Percentiles rank a stretch among this genome's conserved stretches.
phyloP scores from a whole-genome alignment of 2,888 invertebrate species.

The Macrosiphum euphorbiae region DNA sequence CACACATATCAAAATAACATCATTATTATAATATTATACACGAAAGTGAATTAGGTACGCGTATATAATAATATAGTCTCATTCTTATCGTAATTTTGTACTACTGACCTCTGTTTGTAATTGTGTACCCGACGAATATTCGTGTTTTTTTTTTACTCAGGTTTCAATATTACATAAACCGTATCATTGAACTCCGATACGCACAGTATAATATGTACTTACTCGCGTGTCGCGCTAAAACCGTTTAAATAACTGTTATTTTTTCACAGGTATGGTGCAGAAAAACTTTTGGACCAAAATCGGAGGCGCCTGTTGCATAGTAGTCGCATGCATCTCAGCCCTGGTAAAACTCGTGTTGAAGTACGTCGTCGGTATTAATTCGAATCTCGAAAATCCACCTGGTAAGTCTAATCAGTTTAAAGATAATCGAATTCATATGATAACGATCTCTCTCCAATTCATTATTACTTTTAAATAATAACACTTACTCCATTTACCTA shows the following conservation, averaged over 20 bases:
- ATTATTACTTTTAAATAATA: not conserved
- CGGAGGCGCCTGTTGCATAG: slow-evolving; percentile 6
- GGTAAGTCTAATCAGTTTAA: slow-evolving; percentile 28
- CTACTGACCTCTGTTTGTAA: slow-evolving; percentile 28
- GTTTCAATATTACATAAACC: not conserved
- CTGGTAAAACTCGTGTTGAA: slow-evolving; percentile 4
- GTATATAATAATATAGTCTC: not conserved
- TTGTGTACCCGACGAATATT: slow-evolving; percentile 2
- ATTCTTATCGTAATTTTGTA: slow-evolving; percentile 31
- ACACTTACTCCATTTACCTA: not conserved
- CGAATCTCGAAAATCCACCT: not conserved
- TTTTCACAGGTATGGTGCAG: slow-evolving; percentile 30
- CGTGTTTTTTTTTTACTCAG: not conserved
- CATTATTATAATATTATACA: not conserved
- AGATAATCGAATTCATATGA: not conserved
- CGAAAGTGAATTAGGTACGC: not conserved
- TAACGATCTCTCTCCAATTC: not conserved
- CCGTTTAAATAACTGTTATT: not conserved
- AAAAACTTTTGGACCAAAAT: slow-evolving; percentile 49
- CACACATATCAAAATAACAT: not conserved
- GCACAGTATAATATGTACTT: not conserved
- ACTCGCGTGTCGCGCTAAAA: not conserved
- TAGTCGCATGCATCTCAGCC: not conserved
- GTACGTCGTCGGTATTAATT: not conserved
- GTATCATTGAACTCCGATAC: not conserved